Base-by-base conservation (phyloP, 2,113 vertebrate species). In the Albula goreensis region DNA sequence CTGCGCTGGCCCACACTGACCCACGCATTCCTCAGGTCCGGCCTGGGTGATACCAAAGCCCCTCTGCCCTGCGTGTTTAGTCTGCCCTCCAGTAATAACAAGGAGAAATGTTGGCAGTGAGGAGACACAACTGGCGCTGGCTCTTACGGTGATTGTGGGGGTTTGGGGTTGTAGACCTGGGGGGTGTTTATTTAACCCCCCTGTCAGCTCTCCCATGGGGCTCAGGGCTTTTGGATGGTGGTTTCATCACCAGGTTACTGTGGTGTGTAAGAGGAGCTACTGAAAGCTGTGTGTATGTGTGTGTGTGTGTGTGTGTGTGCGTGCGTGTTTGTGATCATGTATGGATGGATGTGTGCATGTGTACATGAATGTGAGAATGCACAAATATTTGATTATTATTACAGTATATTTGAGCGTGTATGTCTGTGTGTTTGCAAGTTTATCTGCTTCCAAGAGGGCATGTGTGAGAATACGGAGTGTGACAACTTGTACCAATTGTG, bases 51-150 rank as follows among this genome's bases (percentile, higher is more conserved):
- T 94, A 92, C 93, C 92, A 92, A 88, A 88, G 91, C 95, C 89
- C 95, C 90, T 94, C 95, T 96, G 92, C 89, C 52, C 86, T 48
- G 81, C 91, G 83, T 96, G 94, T 96, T 96, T 96, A 95, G 95
- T 96, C 94, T 94, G 93, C 90, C 86, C 87, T 92, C 88, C 91
- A 95, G 93, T 94, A 95, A 94, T 94, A 95, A 94, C 83, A 80
- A 86, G 81, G 66, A 90, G 93, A 93, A 95, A 95, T 95, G 93
- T 94, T 95, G 90, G 85, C 91, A 60, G 85, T 95, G 95, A 96
- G 90, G 94, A 94, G 93, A 94, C 90, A 93, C 95, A 96, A 94
- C 95, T 94, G 95, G 89, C 94, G 63, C 81, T 89, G 91, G 91
- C 87, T 83, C 81, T 84, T 31, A 78, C 25, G 49, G 78, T 52